phyloP scores from a whole-genome alignment of 37 sponge, comb jelly and placozoan species.

The Lycopodina hypogea region DNA sequence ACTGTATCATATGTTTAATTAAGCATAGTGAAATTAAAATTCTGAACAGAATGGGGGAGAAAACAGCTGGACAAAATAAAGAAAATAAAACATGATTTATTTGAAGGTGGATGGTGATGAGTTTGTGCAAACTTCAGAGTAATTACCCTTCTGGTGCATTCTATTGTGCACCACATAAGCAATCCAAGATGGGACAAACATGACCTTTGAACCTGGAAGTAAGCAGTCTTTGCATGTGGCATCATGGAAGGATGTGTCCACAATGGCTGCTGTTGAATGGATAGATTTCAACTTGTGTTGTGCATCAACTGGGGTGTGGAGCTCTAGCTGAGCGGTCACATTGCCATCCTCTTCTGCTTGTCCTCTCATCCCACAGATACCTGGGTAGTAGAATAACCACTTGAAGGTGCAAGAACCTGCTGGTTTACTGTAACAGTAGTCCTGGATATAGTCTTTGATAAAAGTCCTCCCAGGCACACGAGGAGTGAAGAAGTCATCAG shows the following conservation, averaged over 20 bases:
- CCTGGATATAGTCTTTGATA: conserved; percentile 1
- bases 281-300: conserved; percentile 3
- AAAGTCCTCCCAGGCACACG: not conserved
- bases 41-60: too few relatives aligned
- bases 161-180: conserved; percentile 16
- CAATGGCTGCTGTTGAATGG: not conserved
- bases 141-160: not conserved
- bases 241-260: conserved; percentile 16
- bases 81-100: too few relatives aligned
- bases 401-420: conserved; percentile 3
- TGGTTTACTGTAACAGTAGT: not conserved
- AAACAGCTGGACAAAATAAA: too few relatives aligned
- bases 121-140: not conserved
- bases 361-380: conserved; percentile 1
- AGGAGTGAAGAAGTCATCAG: conserved; percentile 30
- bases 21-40: too few relatives aligned
- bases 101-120: too few relatives aligned
- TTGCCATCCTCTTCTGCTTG: not conserved
- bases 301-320: not conserved
- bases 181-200: not conserved
- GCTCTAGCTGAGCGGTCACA: not conserved
- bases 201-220: not conserved
- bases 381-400: conserved; percentile 12
- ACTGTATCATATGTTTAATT: too few relatives aligned
- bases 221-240: not conserved